Base-by-base conservation (phyloP, 1,140 invertebrate genomes). In the Anthonomus grandis region DNA sequence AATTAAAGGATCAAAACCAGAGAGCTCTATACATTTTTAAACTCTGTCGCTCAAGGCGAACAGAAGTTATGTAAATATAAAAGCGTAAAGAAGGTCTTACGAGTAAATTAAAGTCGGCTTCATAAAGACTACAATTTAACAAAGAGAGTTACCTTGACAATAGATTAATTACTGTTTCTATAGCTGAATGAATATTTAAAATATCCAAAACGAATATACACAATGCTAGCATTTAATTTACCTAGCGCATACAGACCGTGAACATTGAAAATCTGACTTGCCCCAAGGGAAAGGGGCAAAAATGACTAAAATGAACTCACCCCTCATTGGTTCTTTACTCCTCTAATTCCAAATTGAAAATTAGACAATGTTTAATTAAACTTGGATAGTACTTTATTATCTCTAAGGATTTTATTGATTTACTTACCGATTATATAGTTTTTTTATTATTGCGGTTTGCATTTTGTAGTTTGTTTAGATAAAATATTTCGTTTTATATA, bases 91-190 rank as follows among this genome's bases (percentile, higher is more conserved):
- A 63, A 62, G 62, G 60, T 69, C 68, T 67, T 71, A 63, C 64
- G 62, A 70, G 70, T 71, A 71, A 72, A 72, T 72, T 72, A 72
- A 72, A 70, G 67, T 68, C 65, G 68, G 18, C 54, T 39, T 67
- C 65, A 69, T 66, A 69, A 65, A 66, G 70, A 70, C 69, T 68
- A 64, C 64, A 59, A 60, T 60, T 49, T 64, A 60, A 70, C 70
- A 70, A 72, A 70, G 66, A 64, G 61, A 66, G 60, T 60, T 64
- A 67, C 70, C 67, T 66, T 64, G 64, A 72, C 70, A 72, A 72
- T 72, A 64, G 69, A 71, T 72, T 72, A 72, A 72, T 72, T 72
- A 72, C 69, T 67, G 63, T 59, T 70, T 69, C 68, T 67, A 71
- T 71, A 64, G 68, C 55, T 22, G 41, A 57, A 60, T 71, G 70